Conservation (phyloP, 2,888 invertebrate species). For the Drosophila rubida region DNA sequence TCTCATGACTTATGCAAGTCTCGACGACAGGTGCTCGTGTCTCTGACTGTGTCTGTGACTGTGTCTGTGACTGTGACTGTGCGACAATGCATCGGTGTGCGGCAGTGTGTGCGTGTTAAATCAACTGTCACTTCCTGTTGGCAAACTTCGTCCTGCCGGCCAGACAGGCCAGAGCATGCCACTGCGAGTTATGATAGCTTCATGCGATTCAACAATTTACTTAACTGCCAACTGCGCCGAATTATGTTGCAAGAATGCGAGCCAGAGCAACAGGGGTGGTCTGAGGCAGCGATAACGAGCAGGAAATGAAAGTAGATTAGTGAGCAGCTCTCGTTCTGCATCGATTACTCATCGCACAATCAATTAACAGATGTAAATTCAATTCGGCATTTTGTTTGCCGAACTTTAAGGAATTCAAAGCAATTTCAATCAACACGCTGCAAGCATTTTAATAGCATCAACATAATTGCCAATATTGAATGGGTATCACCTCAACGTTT, state of each 20-base stretch:
- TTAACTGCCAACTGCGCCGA: conserved; percentile 36
- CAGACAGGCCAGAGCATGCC: conserved; percentile 27
- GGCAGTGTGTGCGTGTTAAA: conserved; percentile 62
- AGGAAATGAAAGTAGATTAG: conserved; percentile 7
- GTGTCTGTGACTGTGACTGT: background rate
- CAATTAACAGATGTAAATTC: background rate
- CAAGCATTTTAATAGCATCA: conserved; percentile 6
- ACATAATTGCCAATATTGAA: conserved; percentile 11
- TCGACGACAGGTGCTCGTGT: conserved; percentile 73
- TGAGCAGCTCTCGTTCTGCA: background rate
- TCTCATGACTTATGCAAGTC: conserved; percentile 77
- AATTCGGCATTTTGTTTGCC: background rate
- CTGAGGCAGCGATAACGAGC: no score
- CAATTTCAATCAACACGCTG: background rate
- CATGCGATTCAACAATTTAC: conserved; percentile 66
- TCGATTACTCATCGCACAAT: background rate
- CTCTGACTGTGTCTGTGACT: conserved; percentile 21
- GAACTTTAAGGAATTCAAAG: background rate
- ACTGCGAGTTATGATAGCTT: conserved; percentile 69
- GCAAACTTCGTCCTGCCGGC: conserved; percentile 68
- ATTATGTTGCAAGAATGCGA: no score
- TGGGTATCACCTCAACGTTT: background rate
- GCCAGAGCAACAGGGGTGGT: no score
- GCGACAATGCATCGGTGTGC: conserved; percentile 4
- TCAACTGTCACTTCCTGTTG: conserved; percentile 76